Percentiles rank a stretch among this genome's conserved stretches.
Evolutionary conservation across 2,888 invertebrate genomes (phyloP).

Genomic region (Tipula confusa): DNA sequence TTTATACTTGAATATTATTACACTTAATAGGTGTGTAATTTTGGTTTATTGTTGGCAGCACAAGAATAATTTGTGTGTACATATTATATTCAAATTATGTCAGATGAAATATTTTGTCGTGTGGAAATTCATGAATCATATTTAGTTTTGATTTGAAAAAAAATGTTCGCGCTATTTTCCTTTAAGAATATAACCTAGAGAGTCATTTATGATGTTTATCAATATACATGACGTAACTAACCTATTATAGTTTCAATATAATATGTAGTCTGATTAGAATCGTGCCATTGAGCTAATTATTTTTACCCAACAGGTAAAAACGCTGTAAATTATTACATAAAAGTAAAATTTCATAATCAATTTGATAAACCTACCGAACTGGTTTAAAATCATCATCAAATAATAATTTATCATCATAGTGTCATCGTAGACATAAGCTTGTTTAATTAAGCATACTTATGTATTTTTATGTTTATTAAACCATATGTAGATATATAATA

Average conservation of each 20-base stretch:
- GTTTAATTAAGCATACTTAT: background rate
- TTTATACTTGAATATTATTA: background rate
- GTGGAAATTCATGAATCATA: background rate
- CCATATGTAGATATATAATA: background rate
- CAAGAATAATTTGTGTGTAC: background rate
- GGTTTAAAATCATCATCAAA: background rate
- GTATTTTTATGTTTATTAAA: background rate
- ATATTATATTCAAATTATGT: background rate
- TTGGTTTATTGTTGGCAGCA: background rate
- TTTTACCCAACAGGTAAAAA: background rate
- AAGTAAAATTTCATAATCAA: background rate
- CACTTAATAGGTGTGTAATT: slow-evolving; percentile 12
- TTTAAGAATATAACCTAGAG: background rate
- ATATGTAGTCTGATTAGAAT: background rate
- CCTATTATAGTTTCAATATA: background rate
- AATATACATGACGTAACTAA: background rate
- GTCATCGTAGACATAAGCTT: background rate
- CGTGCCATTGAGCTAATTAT: background rate
- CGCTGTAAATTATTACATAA: background rate
- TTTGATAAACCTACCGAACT: background rate
- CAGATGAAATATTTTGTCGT: background rate
- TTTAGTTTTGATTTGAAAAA: background rate
- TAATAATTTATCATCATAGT: background rate
- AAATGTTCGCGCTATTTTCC: too few relatives aligned
- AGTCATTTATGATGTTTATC: background rate